These are phyloP conservation scores for Mesodorylaimus sp. DNA, from an alignment of 2,888 invertebrate genomes.

Conservation along the genomic window DNA sequence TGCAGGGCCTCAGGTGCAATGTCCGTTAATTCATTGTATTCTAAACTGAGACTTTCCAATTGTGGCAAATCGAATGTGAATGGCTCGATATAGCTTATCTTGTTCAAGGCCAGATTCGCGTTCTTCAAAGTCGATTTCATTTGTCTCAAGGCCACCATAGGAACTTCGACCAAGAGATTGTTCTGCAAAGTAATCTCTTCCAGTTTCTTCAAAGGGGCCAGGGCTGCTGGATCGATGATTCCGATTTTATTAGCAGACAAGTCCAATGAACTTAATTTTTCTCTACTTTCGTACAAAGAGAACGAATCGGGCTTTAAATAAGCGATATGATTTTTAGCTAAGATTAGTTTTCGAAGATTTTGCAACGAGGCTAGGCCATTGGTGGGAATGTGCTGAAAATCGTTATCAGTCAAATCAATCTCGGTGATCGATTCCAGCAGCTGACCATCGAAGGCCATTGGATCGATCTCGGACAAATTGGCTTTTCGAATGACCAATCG, in stretches of 20 bases:
- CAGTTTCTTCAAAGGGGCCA: background rate
- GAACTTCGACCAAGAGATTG: slow-evolving; percentile 23
- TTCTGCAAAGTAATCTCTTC: slow-evolving; percentile 27
- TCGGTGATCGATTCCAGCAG: slow-evolving; percentile 25
- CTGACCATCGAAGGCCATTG: slow-evolving; percentile 24
- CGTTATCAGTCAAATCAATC: slow-evolving; percentile 26
- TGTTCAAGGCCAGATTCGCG: slow-evolving; percentile 27
- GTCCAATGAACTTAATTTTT: slow-evolving; percentile 23
- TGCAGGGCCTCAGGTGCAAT: slow-evolving; percentile 26
- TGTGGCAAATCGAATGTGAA: slow-evolving; percentile 27
- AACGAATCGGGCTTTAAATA: slow-evolving; percentile 18
- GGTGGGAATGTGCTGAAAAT: slow-evolving; percentile 20
- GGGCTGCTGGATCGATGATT: background rate
- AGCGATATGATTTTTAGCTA: slow-evolving; percentile 23
- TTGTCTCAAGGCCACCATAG: slow-evolving; percentile 22
- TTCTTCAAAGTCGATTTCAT: slow-evolving; percentile 23
- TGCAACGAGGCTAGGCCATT: slow-evolving; percentile 21
- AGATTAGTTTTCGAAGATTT: slow-evolving; percentile 25
- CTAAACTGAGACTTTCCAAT: slow-evolving; percentile 26
- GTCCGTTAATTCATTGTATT: slow-evolving; percentile 27
- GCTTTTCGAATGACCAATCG: slow-evolving; percentile 26
- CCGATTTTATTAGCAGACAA: slow-evolving; percentile 23
- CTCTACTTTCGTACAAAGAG: slow-evolving; percentile 18
- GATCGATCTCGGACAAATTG: slow-evolving; percentile 20
- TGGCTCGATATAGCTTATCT: slow-evolving; percentile 23